phyloP scores from a whole-genome alignment of 2,113 vertebrate species.

The Scatophagus argus region DNA sequence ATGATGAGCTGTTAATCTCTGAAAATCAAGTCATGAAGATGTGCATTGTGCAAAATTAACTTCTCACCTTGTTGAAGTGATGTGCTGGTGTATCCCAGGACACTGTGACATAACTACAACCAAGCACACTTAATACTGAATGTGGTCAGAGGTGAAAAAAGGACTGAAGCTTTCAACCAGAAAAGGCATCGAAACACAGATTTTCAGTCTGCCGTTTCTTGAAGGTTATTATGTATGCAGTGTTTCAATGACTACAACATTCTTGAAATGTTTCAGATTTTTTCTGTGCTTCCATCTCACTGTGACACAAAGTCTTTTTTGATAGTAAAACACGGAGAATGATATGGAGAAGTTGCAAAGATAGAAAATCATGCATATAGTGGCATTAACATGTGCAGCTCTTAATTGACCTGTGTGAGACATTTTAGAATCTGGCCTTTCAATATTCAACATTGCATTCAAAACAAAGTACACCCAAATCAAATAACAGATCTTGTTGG shows the following conservation, averaged over 20 bases:
- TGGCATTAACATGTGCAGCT: no score
- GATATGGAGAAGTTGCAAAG: no score
- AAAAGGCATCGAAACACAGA: background rate
- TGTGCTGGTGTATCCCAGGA: background rate
- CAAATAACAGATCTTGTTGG: background rate
- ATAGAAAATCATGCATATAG: no score
- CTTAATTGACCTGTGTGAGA: background rate
- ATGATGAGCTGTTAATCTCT: constrained; percentile 21
- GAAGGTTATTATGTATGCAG: background rate
- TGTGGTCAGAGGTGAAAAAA: background rate
- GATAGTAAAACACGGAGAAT: no score
- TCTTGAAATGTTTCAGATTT: background rate
- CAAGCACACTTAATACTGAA: background rate
- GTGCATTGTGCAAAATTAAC: constrained; percentile 15
- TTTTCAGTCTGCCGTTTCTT: background rate
- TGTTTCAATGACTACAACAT: background rate
- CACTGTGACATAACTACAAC: background rate
- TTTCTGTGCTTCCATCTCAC: background rate
- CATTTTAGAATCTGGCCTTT: background rate
- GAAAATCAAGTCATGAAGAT: constrained; percentile 13
- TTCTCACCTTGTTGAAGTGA: background rate
- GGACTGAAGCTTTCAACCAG: background rate
- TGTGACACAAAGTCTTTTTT: background rate
- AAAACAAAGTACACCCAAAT: background rate
- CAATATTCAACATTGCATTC: background rate